Evolutionary conservation across 2,888 invertebrate species (phyloP).

Genomic region (Salticus scenicus): DNA sequence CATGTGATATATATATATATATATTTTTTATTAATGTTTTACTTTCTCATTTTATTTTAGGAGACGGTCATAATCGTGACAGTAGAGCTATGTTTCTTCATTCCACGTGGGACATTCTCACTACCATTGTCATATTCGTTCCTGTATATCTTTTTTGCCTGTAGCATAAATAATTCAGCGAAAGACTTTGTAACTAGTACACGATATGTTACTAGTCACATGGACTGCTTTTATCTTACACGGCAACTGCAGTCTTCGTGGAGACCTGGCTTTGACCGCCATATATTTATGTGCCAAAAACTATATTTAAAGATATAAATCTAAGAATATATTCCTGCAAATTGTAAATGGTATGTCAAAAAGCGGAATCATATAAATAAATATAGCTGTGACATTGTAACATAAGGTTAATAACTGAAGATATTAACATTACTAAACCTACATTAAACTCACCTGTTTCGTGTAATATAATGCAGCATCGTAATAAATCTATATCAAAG

Average conservation of each 20-base stretch:
- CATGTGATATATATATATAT: too few species aligned
- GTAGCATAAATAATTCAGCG: conserved; percentile 27
- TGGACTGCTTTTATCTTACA: too few species aligned
- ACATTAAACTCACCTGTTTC: too few species aligned
- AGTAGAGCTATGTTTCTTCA: neutral
- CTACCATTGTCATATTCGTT: conserved; percentile 29
- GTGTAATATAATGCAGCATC: too few species aligned
- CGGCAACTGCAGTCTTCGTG: neutral
- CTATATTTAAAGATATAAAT: neutral
- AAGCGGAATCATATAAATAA: too few species aligned
- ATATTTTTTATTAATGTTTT: too few species aligned
- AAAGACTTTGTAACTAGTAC: too few species aligned
- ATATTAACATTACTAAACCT: too few species aligned
- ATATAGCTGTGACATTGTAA: too few species aligned
- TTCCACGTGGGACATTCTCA: conserved; percentile 9
- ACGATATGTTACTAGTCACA: too few species aligned
- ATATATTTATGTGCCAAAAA: conserved; percentile 1
- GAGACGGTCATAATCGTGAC: conserved; percentile 34
- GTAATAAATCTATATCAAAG: too few species aligned
- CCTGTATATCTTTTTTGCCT: conserved; percentile 48
- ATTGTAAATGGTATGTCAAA: neutral
- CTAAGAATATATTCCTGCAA: neutral
- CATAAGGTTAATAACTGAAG: too few species aligned
- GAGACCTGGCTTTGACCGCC: neutral
- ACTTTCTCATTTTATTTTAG: conserved; percentile 6